Evolutionary conservation across 2,113 vertebrate species (phyloP).

Genomic region (Epinephelus moara): DNA sequence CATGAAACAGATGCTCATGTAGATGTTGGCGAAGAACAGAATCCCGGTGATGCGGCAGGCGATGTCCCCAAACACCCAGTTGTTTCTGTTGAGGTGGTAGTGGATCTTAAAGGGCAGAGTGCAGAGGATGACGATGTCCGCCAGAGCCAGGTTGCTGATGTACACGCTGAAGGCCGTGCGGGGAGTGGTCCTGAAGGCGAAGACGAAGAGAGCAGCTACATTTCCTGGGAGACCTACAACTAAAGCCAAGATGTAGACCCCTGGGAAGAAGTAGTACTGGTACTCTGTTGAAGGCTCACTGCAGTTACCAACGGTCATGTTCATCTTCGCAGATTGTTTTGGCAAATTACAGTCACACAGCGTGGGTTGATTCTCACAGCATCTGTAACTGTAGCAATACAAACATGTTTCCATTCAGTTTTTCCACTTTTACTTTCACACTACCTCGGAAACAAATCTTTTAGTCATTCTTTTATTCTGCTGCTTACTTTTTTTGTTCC

Average conservation of each 20-base stretch:
- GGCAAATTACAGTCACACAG: background rate
- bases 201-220: conserved; percentile 77
- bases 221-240: conserved; percentile 86
- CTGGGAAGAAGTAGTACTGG: conserved; percentile 83
- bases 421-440: conserved; percentile 30
- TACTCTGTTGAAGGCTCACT: conserved; percentile 70
- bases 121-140: conserved; percentile 82
- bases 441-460: background rate
- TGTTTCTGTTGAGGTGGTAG: conserved; percentile 83
- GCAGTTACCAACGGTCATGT: conserved; percentile 20
- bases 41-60: conserved; percentile 81
- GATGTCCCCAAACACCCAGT: conserved; percentile 85
- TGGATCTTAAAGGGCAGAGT: conserved; percentile 87
- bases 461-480: background rate
- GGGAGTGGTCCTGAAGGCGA: conserved; percentile 65
- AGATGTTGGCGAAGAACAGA: conserved; percentile 84
- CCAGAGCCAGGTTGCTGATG: conserved; percentile 86
- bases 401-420: conserved; percentile 54
- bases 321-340: conserved; percentile 45
- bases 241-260: conserved; percentile 81
- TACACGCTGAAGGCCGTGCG: conserved; percentile 79
- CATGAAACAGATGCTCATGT: conserved; percentile 87
- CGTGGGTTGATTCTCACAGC: conserved; percentile 15
- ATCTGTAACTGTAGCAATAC: conserved; percentile 36
- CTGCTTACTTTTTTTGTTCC: background rate